Evolutionary conservation across 2,888 invertebrate genomes (phyloP), one percentile per base, ranked within the genome.

Genomic region (Salticus scenicus): DNA sequence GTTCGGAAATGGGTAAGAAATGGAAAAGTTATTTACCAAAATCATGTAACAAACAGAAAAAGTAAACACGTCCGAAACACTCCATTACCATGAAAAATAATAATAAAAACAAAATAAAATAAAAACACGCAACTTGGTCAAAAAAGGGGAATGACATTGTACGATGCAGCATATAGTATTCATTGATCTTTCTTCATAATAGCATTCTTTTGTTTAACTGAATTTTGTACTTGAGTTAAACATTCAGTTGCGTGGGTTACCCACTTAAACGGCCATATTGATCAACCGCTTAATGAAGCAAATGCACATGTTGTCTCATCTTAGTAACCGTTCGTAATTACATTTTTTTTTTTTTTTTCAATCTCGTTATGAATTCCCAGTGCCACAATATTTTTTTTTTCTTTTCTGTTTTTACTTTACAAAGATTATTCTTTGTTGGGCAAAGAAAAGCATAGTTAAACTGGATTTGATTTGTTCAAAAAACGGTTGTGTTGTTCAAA

Each of bases 191-290:
- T 33, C 8, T 37, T 37, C 67, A 67, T 20, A 33, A 37, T n/a
- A 27, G 5, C 37, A 20, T 10, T 24, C 37, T 33, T 20, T 10
- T 31, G 67, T 67, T 67, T 31, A 67, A 67, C 31, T 31, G 37
- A 67, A 57, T 67, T 47, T 72, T 51, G 27, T 30, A 57, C 74
- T 63, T 64, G 37, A 64, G 74, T 74, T 74, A 74, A 74, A 64
- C 64, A 74, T 24, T 41, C 37, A 24, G 63, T 74, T 64, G 74
- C 74, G 74, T 74, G 74, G 41, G 47, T 71, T 47, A 71, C 57
- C 57, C 24, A 57, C 47, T 47, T 51, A 14, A 28, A 28, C 27
- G 71, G 17, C 12, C 10, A n/a, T 71, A 47, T 42, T 47, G 42
- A 47, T 71, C 30, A 28, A 2, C 47, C 42, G 17, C 24, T 47